A percentile compares a stretch with the other conserved stretches of the same genome.
These are phyloP conservation scores for Herpetotheres cachinnans DNA, from an alignment of 2,113 vertebrate species.

Conservation along the genomic window DNA sequence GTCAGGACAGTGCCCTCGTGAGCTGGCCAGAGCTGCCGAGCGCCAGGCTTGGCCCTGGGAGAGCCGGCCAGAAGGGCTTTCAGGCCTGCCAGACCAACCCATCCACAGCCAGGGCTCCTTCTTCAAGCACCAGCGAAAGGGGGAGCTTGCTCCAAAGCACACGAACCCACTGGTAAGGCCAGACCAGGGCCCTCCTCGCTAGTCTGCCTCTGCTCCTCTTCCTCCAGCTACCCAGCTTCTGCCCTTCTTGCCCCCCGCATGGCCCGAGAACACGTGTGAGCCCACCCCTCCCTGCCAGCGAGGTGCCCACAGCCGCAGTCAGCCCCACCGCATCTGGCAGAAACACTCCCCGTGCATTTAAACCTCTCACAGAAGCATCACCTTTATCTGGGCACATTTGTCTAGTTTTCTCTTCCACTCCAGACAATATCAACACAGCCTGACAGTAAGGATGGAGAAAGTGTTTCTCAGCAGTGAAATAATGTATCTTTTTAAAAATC, in stretches of 20 bases:
- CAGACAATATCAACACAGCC: rapidly evolving
- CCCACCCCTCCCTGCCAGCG: too few species aligned
- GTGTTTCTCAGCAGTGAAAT: neutral
- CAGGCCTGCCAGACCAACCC: too few species aligned
- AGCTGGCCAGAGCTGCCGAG: neutral
- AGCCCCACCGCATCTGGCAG: neutral
- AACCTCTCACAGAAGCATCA: rapidly evolving
- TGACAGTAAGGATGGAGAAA: rapidly evolving
- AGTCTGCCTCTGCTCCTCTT: too few species aligned
- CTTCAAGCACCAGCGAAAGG: rapidly evolving
- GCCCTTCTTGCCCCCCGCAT: rapidly evolving
- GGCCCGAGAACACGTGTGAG: rapidly evolving
- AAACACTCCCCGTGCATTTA: rapidly evolving
- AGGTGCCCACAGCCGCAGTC: neutral
- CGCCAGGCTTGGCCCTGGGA: rapidly evolving
- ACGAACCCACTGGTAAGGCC: rapidly evolving
- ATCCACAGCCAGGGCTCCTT: neutral
- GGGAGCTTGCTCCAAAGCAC: neutral
- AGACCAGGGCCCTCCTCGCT: too few species aligned
- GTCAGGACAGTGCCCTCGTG: rapidly evolving
- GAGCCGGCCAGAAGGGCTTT: neutral
- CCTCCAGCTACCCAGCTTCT: neutral
- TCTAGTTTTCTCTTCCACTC: neutral
- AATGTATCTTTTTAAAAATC: neutral
- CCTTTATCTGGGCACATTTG: neutral